Evolutionary conservation across 1,140 invertebrate genomes (phyloP), one percentile per base, ranked within the genome.

Genomic region (Cardiocondyla obscurior): DNA sequence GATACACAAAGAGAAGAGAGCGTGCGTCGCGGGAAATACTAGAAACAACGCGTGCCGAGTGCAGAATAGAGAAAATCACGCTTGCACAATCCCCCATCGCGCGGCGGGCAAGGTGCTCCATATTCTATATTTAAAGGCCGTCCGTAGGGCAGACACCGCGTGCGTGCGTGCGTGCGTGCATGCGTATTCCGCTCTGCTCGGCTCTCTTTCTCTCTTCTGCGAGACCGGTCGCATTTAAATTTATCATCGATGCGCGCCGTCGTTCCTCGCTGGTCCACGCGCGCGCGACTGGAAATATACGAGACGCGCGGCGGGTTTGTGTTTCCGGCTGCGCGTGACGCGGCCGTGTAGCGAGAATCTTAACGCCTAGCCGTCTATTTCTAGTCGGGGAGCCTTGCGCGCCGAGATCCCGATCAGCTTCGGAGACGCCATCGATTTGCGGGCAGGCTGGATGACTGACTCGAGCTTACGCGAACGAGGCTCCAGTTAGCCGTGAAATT

Each of bases 101-200:
- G 83, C 81, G 85, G 83, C 70, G 81, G 81, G 87, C 77, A 86
- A 88, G 86, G 87, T 90, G 87, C 86, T 91, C 86, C 49, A 91
- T 87, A 89, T 89, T 90, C 89, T 90, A 90, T 90, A 90, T 90
- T 90, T 90, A 90, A 90, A 87, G 82, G 53, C 73, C 73, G 73
- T 70, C 33, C 84, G 70, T 83, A 69, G 73, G 84, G 44, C 85
- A 62, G 51, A 58, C 25, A 77, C 51, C 84, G 69, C 88, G 51
- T 60, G 76, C 72, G 84, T 82, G 84, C 28, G 64, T 51, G 69
- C 25, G 70, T 58, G 67, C 46, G 79, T 51, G 69, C 36, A 57
- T 53, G 58, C 49, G 33, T 70, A 53, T 55, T 57, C 36, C 49
- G 5, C 25, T 64, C 25, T 28, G n/a, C 55, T 25, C 55, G 16